phyloP scores from a whole-genome alignment of 2,888 invertebrate genomes.

The Meghimatium bilineatum region DNA sequence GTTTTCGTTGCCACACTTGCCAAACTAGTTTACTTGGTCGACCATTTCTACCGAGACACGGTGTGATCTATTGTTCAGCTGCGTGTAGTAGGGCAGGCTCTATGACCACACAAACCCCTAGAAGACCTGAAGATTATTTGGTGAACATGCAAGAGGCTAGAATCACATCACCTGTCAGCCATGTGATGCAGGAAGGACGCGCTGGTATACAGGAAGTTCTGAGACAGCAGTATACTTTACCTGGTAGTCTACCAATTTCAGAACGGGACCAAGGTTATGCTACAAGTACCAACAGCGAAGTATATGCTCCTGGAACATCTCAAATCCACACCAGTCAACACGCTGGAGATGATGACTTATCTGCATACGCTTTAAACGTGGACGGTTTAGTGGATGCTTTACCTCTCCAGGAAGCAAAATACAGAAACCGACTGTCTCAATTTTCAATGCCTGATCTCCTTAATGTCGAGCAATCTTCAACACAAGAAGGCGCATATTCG shows the following conservation, averaged over 20 bases:
- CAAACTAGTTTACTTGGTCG: slow-evolving; percentile 85
- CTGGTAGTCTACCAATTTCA: slow-evolving; percentile 67
- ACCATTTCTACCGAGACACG: slow-evolving; percentile 93
- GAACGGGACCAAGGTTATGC: slow-evolving; percentile 72
- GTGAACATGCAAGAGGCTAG: slow-evolving; percentile 67
- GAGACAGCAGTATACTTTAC: slow-evolving; percentile 68
- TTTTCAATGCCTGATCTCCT: slow-evolving; percentile 77
- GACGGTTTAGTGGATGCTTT: slow-evolving; percentile 65
- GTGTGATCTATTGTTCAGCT: slow-evolving; percentile 95
- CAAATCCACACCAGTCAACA: slow-evolving; percentile 50
- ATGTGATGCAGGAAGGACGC: slow-evolving; percentile 68
- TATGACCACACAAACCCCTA: slow-evolving; percentile 67
- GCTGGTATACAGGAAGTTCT: slow-evolving; percentile 68
- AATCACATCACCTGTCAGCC: slow-evolving; percentile 68
- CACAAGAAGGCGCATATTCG: background rate
- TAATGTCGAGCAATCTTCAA: slow-evolving; percentile 56
- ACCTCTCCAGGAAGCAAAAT: slow-evolving; percentile 65
- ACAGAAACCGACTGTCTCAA: slow-evolving; percentile 70
- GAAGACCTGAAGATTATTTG: slow-evolving; percentile 69
- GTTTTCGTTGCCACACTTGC: slow-evolving; percentile 96
- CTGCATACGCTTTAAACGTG: slow-evolving; percentile 63
- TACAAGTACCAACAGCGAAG: slow-evolving; percentile 71
- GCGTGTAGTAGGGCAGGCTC: slow-evolving; percentile 84
- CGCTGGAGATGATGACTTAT: slow-evolving; percentile 41
- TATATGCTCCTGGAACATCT: slow-evolving; percentile 68